Conservation (phyloP, 2,797 vertebrate species). For the Gymnodraco acuticeps region DNA sequence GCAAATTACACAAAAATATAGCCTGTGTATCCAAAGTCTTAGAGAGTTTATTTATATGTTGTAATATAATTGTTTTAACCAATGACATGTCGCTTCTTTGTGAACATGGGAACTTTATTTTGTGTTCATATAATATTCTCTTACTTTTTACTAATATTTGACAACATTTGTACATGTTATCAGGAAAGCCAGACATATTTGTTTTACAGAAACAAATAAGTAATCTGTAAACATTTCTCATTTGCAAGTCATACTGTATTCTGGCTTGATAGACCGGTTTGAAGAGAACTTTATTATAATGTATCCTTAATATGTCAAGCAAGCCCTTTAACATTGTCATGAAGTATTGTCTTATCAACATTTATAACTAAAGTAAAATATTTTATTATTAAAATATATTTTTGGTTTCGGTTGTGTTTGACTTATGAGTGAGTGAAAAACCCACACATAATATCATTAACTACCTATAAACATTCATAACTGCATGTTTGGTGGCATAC, state of each 20-base stretch:
- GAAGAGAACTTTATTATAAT: background rate
- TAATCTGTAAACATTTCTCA: background rate
- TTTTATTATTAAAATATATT: background rate
- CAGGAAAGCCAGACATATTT: background rate
- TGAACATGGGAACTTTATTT: background rate
- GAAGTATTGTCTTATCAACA: background rate
- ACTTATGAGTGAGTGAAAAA: background rate
- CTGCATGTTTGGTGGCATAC: background rate
- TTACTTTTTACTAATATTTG: too few species aligned
- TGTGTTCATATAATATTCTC: background rate
- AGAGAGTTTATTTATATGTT: too few species aligned
- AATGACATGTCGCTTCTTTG: background rate
- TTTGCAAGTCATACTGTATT: background rate
- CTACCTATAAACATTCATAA: background rate
- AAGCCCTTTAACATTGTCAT: background rate
- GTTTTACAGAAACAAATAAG: background rate
- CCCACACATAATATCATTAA: background rate
- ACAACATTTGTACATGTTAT: background rate
- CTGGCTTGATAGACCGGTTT: background rate
- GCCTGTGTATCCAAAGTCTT: background rate
- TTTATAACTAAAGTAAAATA: background rate
- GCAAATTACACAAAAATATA: background rate
- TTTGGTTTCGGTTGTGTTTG: background rate
- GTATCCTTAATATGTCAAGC: background rate
- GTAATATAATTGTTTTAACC: background rate